Evolutionary conservation across 2,113 vertebrate species (phyloP).

Genomic region (Pan paniscus): DNA sequence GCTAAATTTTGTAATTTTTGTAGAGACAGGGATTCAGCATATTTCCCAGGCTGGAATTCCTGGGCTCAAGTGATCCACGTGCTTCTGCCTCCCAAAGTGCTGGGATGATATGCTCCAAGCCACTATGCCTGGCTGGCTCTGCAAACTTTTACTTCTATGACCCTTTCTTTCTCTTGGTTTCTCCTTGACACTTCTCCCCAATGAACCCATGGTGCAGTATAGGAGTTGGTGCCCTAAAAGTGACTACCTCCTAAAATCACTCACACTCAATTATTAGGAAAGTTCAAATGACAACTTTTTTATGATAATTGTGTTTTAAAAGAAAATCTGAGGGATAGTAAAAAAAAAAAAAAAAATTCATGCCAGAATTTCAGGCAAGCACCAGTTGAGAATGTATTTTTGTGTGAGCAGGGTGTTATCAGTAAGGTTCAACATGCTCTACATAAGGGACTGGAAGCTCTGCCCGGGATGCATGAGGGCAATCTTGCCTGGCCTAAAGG

Average conservation of each 20-base stretch:
- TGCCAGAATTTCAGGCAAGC: background rate
- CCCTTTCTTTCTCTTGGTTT: background rate
- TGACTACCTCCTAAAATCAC: background rate
- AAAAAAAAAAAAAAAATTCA: too few relatives aligned
- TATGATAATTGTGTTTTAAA: background rate
- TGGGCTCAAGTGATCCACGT: too few relatives aligned
- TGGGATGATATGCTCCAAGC: too few relatives aligned
- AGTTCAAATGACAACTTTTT: background rate
- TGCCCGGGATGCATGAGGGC: background rate
- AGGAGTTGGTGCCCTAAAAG: background rate
- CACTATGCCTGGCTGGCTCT: background rate
- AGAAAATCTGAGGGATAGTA: background rate
- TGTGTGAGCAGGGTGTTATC: background rate
- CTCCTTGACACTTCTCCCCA: background rate
- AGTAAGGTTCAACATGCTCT: background rate
- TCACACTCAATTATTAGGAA: background rate
- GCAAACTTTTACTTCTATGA: background rate
- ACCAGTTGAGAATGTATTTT: background rate
- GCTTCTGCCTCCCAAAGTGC: too few relatives aligned
- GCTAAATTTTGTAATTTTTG: too few relatives aligned
- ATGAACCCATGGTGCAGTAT: accelerated
- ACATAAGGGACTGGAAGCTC: accelerated
- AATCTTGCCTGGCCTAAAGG: background rate
- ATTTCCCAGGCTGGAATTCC: too few relatives aligned
- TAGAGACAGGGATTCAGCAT: too few relatives aligned